A percentile compares a stretch with the other conserved stretches of the same genome.
Evolutionary conservation across 2,888 invertebrate species (phyloP).

Genomic region (Euclidia mi): DNA sequence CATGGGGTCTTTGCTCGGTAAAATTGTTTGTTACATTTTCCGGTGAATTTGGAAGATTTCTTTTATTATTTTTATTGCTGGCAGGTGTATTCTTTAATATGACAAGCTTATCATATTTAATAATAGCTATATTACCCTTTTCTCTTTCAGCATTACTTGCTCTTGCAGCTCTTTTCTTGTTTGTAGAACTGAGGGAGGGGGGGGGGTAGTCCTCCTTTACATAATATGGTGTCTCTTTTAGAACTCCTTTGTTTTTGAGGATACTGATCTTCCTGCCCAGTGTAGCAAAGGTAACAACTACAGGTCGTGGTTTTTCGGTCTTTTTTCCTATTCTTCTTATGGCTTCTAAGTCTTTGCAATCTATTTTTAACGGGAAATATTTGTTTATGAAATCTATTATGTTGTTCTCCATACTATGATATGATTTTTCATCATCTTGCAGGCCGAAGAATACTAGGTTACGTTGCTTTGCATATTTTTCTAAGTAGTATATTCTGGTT

Average conservation of each 20-base stretch:
- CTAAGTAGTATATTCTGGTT: background rate
- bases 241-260: background rate
- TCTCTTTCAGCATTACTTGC: background rate
- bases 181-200: background rate
- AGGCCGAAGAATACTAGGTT: background rate
- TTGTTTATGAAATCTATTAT: background rate
- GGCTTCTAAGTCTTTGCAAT: background rate
- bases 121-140: background rate
- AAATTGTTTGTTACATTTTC: no score
- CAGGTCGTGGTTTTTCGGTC: background rate
- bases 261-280: background rate
- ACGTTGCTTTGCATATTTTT: background rate
- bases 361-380: background rate
- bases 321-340: background rate
- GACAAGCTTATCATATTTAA: background rate
- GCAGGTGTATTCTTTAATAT: no score
- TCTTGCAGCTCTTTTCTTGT: background rate
- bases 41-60: no score
- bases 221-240: background rate
- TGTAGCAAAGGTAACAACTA: background rate
- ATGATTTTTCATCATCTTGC: background rate
- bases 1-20: no score
- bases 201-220: background rate
- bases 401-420: background rate
- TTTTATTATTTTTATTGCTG: no score